Evolutionary conservation across 2,888 invertebrate species (phyloP), one percentile per base, ranked within the genome.

Genomic region (Calliphora vomitoria): DNA sequence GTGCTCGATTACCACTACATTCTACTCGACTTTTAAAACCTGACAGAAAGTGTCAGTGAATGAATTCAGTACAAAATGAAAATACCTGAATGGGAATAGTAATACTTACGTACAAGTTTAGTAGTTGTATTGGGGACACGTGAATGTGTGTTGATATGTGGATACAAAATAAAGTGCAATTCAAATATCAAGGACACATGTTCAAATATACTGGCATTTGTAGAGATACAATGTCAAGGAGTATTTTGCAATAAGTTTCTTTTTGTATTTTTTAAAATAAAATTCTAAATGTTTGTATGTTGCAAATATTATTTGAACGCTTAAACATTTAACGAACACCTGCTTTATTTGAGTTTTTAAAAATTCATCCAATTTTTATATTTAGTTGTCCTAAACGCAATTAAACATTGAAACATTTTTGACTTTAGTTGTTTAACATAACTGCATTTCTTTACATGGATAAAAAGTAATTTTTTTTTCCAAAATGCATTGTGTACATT

Each of bases 151-250:
- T 5, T 25, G 25, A 25, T 25, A 25, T 50, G 50, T 50, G 4
- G n/a, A 15, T 15, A 47, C n/a, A 20, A 68, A 47, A n/a, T 25
- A 15, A 41, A 47, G 8, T 53, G 53, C 18, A 71, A 53, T 71
- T 71, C 13, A 53, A 71, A 53, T 71, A 53, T 53, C 71, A 71
- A 71, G 71, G 71, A 38, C 71, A 38, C n/a, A 31, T 31, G 10
- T 35, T 69, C 31, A 50, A 50, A 31, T 3, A 55, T 53, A 10
- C 20, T 66, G 44, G 6, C 15, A 47, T 47, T 3, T 15, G 10
- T 15, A 47, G 3, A 20, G 44, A 71, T 3, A 50, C 53, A 50
- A 71, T 68, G 44, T 47, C 44, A 68, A 47, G 11, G 35, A 10
- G 38, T n/a, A n/a, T 1, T 25, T 1, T 25, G 25, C 25, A 25